Percentiles rank a stretch among this genome's conserved stretches.
Evolutionary conservation across 2,113 vertebrate genomes (phyloP).

Genomic region (Brachypodius melanocephalos): DNA sequence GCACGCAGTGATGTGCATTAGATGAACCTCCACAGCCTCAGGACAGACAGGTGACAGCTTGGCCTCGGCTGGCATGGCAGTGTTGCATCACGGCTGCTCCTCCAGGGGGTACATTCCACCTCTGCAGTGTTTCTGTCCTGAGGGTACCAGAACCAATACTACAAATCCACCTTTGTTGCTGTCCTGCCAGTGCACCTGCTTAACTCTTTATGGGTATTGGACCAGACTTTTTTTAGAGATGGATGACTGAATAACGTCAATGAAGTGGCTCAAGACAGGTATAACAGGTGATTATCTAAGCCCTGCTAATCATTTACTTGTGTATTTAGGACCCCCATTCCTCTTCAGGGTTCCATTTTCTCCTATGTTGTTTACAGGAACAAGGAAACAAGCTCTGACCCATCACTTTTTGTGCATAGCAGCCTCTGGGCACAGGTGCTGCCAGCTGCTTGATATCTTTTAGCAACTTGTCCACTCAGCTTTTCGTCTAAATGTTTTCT

Average conservation of each 20-base stretch:
- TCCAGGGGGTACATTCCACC: not conserved
- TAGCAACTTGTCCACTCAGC: not conserved
- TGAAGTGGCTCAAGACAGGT: not conserved
- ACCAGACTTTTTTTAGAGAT: not conserved
- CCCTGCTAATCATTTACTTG: not conserved
- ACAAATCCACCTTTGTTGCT: not conserved
- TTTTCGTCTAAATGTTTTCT: conserved; percentile 5
- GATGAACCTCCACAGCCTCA: not conserved
- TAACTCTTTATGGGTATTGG: not conserved
- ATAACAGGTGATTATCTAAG: not conserved
- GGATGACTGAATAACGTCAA: not conserved
- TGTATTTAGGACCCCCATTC: not conserved
- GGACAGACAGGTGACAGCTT: not conserved
- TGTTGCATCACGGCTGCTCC: not conserved
- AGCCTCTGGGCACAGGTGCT: not conserved
- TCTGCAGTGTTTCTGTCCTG: not conserved
- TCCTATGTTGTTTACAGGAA: not conserved
- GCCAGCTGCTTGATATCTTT: not conserved
- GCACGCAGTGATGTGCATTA: not conserved
- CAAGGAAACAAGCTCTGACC: not conserved
- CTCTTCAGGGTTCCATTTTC: not conserved
- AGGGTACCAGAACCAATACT: not conserved
- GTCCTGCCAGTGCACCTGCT: not conserved
- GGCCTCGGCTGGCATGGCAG: rapidly evolving
- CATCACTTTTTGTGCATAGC: not conserved